Conservation (phyloP, 64 coral and sea anemone genomes). For the Stichodactyla helianthus region DNA sequence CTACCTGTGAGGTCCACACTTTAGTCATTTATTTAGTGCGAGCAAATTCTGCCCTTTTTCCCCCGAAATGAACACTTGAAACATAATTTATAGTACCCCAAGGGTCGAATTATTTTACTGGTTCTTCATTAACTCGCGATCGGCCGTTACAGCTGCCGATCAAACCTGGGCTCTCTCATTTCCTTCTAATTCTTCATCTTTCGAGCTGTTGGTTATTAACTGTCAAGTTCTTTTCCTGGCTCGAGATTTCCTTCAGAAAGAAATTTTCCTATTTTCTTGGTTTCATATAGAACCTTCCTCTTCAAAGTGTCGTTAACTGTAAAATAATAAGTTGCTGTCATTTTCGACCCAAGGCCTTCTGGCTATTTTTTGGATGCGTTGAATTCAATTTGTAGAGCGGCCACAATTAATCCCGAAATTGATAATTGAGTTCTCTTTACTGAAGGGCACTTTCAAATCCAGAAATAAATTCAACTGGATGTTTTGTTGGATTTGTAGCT, state of each 20-base stretch:
- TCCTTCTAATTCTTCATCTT: neutral
- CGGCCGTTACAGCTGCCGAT: neutral
- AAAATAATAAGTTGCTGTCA: neutral
- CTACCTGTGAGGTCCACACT: neutral
- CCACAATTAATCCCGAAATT: neutral
- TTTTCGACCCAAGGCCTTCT: neutral
- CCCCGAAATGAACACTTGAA: neutral
- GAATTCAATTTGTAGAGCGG: neutral
- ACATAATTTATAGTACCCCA: neutral
- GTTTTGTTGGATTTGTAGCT: neutral
- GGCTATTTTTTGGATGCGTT: neutral
- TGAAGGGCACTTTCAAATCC: neutral
- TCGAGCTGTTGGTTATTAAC: neutral
- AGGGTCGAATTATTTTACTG: neutral
- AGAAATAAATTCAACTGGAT: neutral
- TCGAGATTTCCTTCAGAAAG: neutral
- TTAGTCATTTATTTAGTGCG: neutral
- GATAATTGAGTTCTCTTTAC: neutral
- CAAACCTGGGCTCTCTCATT: neutral
- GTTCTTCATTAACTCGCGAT: neutral
- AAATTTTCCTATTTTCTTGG: neutral
- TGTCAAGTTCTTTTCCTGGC: neutral
- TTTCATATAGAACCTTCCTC: slow-evolving; percentile 11
- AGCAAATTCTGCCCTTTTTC: neutral
- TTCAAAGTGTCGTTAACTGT: slow-evolving; percentile 1